Evolutionary conservation across 2,113 vertebrate species (phyloP), one percentile per base, ranked within the genome.

Genomic region (Hemiscyllium ocellatum): DNA sequence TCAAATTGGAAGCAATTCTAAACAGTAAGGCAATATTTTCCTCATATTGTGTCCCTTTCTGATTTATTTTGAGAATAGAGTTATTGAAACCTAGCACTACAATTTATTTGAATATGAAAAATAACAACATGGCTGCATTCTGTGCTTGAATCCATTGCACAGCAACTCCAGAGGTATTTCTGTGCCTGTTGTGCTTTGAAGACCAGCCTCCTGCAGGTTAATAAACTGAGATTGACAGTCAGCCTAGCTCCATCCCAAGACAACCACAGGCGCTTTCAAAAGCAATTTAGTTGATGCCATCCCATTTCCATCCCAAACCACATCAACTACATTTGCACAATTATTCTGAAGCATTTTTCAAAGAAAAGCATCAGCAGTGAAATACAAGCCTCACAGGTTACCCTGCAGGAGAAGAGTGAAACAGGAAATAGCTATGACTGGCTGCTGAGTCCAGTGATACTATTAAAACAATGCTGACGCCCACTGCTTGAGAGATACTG

Each of bases 221-320:
- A 97, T 66, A 94, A 97, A 97, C 96, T 29, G 80, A 95, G 96
- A 96, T 94, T 96, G 97, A 97, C 96, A 97, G 96, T 17, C 96
- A 56, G 95, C 61, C 70, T 1, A 96, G 69, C 96, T 96, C 96
- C 96, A 96, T 96, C 96, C 95, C 95, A 26, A 96, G 56, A 96
- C 96, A 72, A 95, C 96, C 47, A 91, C 96, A 68, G 70, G 0
- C 95, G 96, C 96, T 95, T 97, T 97, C 96, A 96, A 95, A 96
- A 97, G 95, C 95, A 95, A 97, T 97, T 83, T 96, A 52, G 47
- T 76, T 50, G 42, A 70, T 76, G 37, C 61, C 61, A 47, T 93
- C 61, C 29, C 5, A 66, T 10, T 65, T 66, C 22, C 66, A 95
- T 95, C 68, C 47, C 68, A 95, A 76, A 50, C 37, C 24, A 17